Conservation (phyloP, 2,113 vertebrate species). For the Cyphomyrus plagiostoma region DNA sequence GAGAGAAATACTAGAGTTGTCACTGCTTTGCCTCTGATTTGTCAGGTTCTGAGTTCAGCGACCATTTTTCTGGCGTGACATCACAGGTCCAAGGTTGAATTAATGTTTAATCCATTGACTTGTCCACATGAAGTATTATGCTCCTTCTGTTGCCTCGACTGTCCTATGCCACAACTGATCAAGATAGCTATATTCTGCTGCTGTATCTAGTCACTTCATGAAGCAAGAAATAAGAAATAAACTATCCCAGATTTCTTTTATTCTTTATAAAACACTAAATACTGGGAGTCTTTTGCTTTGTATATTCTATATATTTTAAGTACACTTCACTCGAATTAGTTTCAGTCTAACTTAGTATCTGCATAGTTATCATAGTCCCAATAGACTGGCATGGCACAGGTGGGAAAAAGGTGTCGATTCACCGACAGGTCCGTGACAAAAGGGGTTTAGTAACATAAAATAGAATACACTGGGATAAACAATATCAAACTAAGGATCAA, state of each 20-base stretch:
- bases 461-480: too few species aligned
- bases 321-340: neutral
- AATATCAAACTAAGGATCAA: too few species aligned
- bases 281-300: neutral
- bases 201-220: neutral
- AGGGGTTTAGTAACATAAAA: too few species aligned
- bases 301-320: neutral
- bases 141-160: conserved; percentile 45
- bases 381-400: too few species aligned
- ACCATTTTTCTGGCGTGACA: conserved; percentile 44
- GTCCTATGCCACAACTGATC: conserved; percentile 46
- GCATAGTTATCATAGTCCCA: neutral
- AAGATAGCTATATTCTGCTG: conserved; percentile 34
- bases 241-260: neutral
- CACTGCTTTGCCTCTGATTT: conserved; percentile 17
- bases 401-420: too few species aligned
- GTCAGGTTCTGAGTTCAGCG: conserved; percentile 39
- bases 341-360: neutral
- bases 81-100: conserved; percentile 27
- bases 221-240: neutral
- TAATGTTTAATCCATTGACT: conserved; percentile 39
- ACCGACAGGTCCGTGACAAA: too few species aligned
- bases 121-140: conserved; percentile 54
- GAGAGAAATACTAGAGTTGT: conserved; percentile 15
- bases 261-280: neutral